phyloP scores from a whole-genome alignment of 2,113 vertebrate genomes.

The Marmota monax region DNA sequence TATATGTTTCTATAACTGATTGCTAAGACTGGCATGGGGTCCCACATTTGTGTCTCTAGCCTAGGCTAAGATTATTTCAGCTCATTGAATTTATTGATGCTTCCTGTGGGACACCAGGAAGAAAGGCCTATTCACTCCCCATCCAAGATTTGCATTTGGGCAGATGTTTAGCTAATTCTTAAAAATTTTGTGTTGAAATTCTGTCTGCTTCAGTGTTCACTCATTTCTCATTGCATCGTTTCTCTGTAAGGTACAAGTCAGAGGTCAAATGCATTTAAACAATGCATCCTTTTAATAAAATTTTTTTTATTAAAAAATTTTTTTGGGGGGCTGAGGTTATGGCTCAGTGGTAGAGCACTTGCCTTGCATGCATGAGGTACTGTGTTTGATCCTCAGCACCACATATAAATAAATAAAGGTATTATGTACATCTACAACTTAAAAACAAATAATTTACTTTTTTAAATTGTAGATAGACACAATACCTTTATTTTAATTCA shows the following conservation, averaged over 20 bases:
- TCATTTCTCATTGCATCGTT: conserved; percentile 10
- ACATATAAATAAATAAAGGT: no score
- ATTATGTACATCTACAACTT: no score
- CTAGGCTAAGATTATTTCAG: not conserved
- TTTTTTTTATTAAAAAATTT: no score
- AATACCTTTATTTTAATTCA: no score
- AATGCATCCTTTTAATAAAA: not conserved
- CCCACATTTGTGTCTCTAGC: not conserved
- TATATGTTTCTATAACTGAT: not conserved
- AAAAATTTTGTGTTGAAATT: conserved; percentile 8
- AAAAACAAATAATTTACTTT: no score
- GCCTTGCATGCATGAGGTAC: no score
- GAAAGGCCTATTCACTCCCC: not conserved
- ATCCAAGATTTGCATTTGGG: not conserved
- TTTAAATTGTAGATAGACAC: no score
- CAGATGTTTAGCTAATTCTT: conserved; percentile 47
- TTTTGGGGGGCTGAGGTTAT: no score
- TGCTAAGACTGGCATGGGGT: not conserved
- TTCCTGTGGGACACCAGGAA: not conserved
- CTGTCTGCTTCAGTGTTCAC: not conserved
- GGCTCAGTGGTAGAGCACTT: no score
- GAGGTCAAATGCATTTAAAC: not conserved
- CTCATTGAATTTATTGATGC: not conserved
- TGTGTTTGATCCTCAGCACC: no score
- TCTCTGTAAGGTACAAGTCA: not conserved